phyloP scores from a whole-genome alignment of 1,140 invertebrate genomes.

The Zaprionus africanus region DNA sequence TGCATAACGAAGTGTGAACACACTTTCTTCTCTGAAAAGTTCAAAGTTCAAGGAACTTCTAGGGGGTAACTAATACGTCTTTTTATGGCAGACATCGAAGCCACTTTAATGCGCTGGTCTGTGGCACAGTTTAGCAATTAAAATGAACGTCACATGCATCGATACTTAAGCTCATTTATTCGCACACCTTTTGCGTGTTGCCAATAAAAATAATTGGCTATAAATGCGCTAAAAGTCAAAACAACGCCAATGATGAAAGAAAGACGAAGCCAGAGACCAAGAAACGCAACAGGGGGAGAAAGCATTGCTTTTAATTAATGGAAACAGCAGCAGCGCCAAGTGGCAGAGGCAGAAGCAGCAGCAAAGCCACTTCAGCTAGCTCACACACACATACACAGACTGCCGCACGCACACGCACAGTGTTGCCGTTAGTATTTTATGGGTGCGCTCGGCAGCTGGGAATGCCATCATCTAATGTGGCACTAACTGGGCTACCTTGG shows the following conservation, averaged over 20 bases:
- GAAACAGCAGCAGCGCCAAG: conserved; percentile 31
- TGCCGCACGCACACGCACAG: conserved; percentile 9
- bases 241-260: conserved; percentile 56
- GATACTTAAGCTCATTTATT: conserved; percentile 67
- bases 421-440: conserved; percentile 58
- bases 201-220: conserved; percentile 79
- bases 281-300: neutral
- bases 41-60: neutral
- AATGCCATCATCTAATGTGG: conserved; percentile 61
- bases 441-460: conserved; percentile 56
- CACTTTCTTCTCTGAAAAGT: neutral
- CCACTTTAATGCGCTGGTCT: neutral
- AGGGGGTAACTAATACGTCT: neutral
- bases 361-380: neutral
- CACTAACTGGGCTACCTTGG: conserved; percentile 21
- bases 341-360: conserved; percentile 16
- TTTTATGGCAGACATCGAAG: neutral
- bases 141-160: conserved; percentile 46
- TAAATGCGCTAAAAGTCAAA: conserved; percentile 75
- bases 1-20: too few relatives aligned
- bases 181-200: conserved; percentile 58
- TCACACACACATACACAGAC: conserved; percentile 4
- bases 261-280: neutral
- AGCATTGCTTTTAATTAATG: conserved; percentile 79
- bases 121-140: conserved; percentile 18